Conservation (phyloP, 2,113 vertebrate species). For the Malurus alboscapulatus region DNA sequence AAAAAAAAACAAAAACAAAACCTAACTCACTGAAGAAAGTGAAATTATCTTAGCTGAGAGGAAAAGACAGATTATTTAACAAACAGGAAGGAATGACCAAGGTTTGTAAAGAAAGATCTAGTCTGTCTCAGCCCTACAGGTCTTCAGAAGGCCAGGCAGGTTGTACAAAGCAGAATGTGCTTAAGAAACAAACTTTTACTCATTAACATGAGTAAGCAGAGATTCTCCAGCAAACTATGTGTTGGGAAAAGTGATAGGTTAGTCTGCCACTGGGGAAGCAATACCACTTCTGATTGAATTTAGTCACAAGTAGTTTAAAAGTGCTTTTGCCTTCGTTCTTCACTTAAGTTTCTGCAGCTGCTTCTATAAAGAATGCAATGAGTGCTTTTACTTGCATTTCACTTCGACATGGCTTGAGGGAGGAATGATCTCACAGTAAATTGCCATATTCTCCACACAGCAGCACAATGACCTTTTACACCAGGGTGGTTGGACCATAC, state of each 20-base stretch:
- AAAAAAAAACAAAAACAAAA: too few relatives aligned
- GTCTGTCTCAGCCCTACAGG: neutral
- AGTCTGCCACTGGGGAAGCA: neutral
- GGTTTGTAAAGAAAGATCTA: neutral
- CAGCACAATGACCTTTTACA: neutral
- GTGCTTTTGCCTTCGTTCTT: neutral
- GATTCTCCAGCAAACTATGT: neutral
- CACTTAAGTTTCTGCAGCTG: neutral
- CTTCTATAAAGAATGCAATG: neutral
- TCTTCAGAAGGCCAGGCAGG: neutral
- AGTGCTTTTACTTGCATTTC: neutral
- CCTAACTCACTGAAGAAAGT: neutral
- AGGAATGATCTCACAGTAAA: neutral
- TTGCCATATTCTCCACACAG: neutral
- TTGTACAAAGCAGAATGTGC: neutral
- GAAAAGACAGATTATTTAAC: neutral
- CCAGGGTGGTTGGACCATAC: neutral
- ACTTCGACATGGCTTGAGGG: accelerated
- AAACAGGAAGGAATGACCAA: neutral
- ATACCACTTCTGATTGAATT: neutral
- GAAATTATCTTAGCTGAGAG: neutral
- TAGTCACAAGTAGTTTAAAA: neutral
- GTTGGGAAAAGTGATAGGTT: neutral
- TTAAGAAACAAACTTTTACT: neutral
- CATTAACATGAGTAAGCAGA: neutral